These are phyloP conservation scores for Temnothorax unifasciatus DNA, from an alignment of 2,888 invertebrate genomes.

Conservation along the genomic window DNA sequence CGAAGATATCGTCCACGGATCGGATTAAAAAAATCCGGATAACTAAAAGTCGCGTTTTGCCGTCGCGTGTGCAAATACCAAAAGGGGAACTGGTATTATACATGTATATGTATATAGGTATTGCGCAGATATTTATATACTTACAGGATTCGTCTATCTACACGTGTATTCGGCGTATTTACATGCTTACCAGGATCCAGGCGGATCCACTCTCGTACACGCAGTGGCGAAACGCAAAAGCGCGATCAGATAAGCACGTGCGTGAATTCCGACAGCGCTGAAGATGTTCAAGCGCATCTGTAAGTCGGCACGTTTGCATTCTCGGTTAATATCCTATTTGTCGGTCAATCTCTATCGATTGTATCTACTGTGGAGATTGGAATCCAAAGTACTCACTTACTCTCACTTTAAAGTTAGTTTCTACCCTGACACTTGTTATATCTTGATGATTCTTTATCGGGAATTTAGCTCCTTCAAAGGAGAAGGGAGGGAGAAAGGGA, in stretches of 20 bases:
- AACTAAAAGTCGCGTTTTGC: conserved; percentile 14
- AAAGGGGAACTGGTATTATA: conserved; percentile 19
- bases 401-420: neutral
- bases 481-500: neutral
- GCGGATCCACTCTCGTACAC: neutral
- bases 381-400: neutral
- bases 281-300: neutral
- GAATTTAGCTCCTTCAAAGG: neutral
- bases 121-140: neutral
- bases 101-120: neutral
- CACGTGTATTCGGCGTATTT: neutral
- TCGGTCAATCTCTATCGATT: conserved; percentile 24
- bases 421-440: neutral
- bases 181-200: conserved; percentile 2
- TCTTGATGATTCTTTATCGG: neutral
- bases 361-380: neutral
- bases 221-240: conserved; percentile 19
- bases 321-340: conserved; percentile 22
- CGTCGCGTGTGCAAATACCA: neutral
- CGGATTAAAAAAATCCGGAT: conserved; percentile 5
- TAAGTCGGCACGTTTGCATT: conserved; percentile 5
- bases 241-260: conserved; percentile 21
- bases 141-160: neutral
- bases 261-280: conserved; percentile 9
- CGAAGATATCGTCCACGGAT: conserved; percentile 37